Evolutionary conservation across 2,797 vertebrate genomes (phyloP).

Genomic region (Enoplosus armatus): DNA sequence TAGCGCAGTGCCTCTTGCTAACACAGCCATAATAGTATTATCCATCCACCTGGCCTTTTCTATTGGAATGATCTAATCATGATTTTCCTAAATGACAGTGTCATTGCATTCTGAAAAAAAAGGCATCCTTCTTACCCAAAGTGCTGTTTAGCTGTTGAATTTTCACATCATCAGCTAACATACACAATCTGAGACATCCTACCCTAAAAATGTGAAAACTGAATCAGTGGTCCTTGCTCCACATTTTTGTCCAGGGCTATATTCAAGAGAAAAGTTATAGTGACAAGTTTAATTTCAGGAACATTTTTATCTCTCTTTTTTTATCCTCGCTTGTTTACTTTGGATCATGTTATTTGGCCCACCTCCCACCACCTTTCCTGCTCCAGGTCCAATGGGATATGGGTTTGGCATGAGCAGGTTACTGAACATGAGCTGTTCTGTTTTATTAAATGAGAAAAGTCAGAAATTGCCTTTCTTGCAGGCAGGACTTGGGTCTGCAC

Average conservation of each 20-base stretch:
- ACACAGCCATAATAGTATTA: constrained; percentile 35
- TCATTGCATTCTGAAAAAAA: constrained; percentile 42
- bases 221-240: constrained; percentile 34
- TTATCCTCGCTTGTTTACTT: constrained; percentile 25
- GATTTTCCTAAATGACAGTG: constrained; percentile 33
- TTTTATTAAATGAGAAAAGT: constrained; percentile 40
- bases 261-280: constrained; percentile 1
- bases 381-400: constrained; percentile 25
- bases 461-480: constrained; percentile 33
- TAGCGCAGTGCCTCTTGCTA: constrained; percentile 49
- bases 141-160: constrained; percentile 43
- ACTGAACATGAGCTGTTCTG: constrained; percentile 25
- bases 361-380: constrained; percentile 13
- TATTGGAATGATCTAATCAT: constrained; percentile 31
- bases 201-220: constrained; percentile 74
- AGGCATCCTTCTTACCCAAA: constrained; percentile 38
- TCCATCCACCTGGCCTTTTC: constrained; percentile 28
- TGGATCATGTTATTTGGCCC: constrained; percentile 32
- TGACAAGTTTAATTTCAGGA: constrained; percentile 40
- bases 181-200: constrained; percentile 51
- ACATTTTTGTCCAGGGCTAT: constrained; percentile 45
- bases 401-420: constrained; percentile 17
- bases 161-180: constrained; percentile 33
- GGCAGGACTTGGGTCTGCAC: constrained; percentile 2
- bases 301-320: constrained; percentile 33